Evolutionary conservation across 2,888 invertebrate genomes (phyloP), one percentile per base, ranked within the genome.

Genomic region (Alloplasta piceator): DNA sequence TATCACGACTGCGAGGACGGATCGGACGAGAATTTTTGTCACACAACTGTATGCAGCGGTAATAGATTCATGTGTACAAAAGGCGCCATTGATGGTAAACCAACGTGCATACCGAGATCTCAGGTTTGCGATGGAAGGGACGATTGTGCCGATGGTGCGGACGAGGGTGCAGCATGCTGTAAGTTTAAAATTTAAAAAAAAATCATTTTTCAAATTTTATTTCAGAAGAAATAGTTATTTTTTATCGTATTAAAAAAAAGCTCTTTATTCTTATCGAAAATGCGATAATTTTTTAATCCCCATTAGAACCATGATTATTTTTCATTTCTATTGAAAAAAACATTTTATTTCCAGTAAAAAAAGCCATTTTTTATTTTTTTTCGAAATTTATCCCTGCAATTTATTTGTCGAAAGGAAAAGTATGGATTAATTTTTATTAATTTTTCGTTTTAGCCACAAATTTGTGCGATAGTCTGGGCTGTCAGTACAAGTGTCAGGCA

Each of bases 1-100:
- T 96, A 96, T 93, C 94, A 95, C 82, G 99, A 99, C 92, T 99
- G 99, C 92, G 95, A 96, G 0, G 99, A 99, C 90, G 97, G 97
- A 48, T 96, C 97, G 10, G 98, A 98, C 91, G 98, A 98, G 90
- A 94, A 95, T 84, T 97, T 97, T 93, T 98, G 98, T 93, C 96
- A 97, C 9, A 95, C 96, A 75, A 96, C 97, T 82, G 95, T 97
- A 10, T 98, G 98, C 92, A 97, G 97, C 12, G 97, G 96, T 87
- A 96, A 97, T 92, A 97, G 98, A 93, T 98, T 98, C 93, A 94
- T 98, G 77, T 98, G 98, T 89, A 96, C 97, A 0, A 95, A 95
- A 82, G 96, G 97, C 10, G 95, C 94, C 0, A 26, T 26, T 26
- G 95, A 94, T 38, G 96, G 96, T 26, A 94, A 95, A 10, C 96